phyloP scores from a whole-genome alignment of 1,140 invertebrate species.

The Leptopilina boulardi region DNA sequence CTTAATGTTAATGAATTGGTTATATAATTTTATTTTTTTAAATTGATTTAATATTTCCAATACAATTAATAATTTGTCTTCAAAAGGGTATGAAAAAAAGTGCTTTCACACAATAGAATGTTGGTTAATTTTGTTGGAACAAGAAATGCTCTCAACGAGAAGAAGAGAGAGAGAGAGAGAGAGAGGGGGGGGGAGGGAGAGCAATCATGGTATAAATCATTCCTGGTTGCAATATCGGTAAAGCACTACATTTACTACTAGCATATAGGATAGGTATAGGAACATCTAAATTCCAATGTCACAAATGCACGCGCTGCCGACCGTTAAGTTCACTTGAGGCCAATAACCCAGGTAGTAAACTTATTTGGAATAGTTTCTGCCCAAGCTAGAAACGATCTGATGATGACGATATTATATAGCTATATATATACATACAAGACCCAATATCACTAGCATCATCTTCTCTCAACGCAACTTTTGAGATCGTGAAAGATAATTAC shows the following conservation, averaged over 20 bases:
- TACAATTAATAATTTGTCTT: too few species aligned
- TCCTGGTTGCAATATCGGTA: slow-evolving; percentile 14
- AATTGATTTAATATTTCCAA: too few species aligned
- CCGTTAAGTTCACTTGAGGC: slow-evolving; percentile 70
- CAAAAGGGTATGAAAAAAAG: too few species aligned
- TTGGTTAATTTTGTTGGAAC: not conserved
- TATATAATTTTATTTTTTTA: too few species aligned
- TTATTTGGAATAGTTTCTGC: slow-evolving; percentile 68
- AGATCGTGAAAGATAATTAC: slow-evolving; percentile 30
- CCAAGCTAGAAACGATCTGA: slow-evolving; percentile 53
- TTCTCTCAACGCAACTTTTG: not conserved
- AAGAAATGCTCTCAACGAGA: not conserved
- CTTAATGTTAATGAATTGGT: too few species aligned
- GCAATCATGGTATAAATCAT: not conserved
- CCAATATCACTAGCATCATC: slow-evolving; percentile 31
- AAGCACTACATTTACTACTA: slow-evolving; percentile 8
- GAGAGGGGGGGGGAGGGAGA: too few species aligned
- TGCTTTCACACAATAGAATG: not conserved
- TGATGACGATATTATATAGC: slow-evolving; percentile 55
- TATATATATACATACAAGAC: slow-evolving; percentile 39
- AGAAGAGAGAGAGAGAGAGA: too few species aligned
- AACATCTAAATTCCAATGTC: slow-evolving; percentile 58
- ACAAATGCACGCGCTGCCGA: slow-evolving; percentile 65
- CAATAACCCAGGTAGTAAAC: slow-evolving; percentile 69
- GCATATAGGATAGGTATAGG: slow-evolving; percentile 3